Base-by-base conservation (phyloP, 1,140 invertebrate species). In the Zaprionus capensis region DNA sequence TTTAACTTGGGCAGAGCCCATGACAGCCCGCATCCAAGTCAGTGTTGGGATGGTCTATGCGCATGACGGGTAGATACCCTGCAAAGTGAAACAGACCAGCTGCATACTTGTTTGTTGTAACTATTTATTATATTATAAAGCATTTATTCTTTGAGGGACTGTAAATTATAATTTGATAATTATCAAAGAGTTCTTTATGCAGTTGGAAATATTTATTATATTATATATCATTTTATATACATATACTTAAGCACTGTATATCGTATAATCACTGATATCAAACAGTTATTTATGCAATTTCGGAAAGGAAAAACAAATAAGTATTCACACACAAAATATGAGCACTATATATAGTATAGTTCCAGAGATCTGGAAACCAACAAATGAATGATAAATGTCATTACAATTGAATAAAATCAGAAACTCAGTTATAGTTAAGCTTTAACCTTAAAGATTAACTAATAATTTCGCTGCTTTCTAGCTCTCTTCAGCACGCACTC, bases 21-120 rank as follows among this genome's bases (percentile, higher is more conserved):
- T 38, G 28, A 59, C 38, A 58, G 20, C 38, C 66, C 56, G 41
- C 56, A 59, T 59, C 26, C 5, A 36, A 20, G 22, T 15, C 12
- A 31, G 15, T 5, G 6, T 4, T 5, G 46, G 17, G 5, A 11
- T 24, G 4, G 15, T 17, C 3, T 1, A 9, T 6, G 7, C 3
- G 17, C 17, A 7, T 9, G 31, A 12, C 64, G 20, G 17, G 11
- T 5, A 14, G 7, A 26, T 66, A 38, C 63, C 34, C 63, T 57
- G 36, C 22, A 46, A 28, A 20, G 5, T 41, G 2, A 12, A 7
- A 14, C 6, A 38, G 4, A 59, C 31, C 3, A 41, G 20, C n/a
- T n/a, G 41, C 7, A 11, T 3, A 34, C 9, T 34, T 9, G 11
- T 34, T 4, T 34, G 9, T 34, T 2, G 3, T 34, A 34, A 4